Evolutionary conservation across 2,888 invertebrate genomes (phyloP).

Genomic region (Diogma glabrata): DNA sequence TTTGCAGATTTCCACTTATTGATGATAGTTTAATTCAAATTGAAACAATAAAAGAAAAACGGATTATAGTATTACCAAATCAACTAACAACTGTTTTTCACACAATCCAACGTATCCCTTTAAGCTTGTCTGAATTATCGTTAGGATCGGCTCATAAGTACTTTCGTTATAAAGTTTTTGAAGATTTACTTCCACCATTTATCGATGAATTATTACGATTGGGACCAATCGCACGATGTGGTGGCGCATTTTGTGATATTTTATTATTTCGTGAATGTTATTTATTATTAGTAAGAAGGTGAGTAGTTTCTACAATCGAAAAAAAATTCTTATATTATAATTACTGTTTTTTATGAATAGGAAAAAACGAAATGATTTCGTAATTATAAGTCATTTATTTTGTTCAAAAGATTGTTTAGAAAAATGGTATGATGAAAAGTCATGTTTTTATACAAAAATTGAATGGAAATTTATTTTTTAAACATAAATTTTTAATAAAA

Average conservation of each 20-base stretch:
- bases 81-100: neutral
- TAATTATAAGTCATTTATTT: slow-evolving; percentile 5
- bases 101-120: neutral
- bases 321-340: neutral
- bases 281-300: neutral
- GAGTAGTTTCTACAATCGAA: neutral
- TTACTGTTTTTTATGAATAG: neutral
- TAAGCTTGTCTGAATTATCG: neutral
- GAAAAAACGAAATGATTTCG: slow-evolving; percentile 3
- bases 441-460: neutral
- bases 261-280: slow-evolving; percentile 2
- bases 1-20: neutral
- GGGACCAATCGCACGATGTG: slow-evolving; percentile 5
- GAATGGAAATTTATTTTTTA: slow-evolving; percentile 4
- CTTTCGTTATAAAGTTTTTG: neutral
- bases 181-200: neutral
- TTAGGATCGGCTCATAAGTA: neutral
- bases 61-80: neutral
- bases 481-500: slow-evolving; percentile 6
- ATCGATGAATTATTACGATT: neutral
- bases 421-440: slow-evolving; percentile 25
- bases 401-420: slow-evolving; percentile 9
- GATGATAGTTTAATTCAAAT: neutral
- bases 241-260: neutral
- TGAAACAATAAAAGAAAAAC: neutral